Evolutionary conservation across 2,888 invertebrate genomes (phyloP).

Genomic region (Cyrtodaria siliqua): DNA sequence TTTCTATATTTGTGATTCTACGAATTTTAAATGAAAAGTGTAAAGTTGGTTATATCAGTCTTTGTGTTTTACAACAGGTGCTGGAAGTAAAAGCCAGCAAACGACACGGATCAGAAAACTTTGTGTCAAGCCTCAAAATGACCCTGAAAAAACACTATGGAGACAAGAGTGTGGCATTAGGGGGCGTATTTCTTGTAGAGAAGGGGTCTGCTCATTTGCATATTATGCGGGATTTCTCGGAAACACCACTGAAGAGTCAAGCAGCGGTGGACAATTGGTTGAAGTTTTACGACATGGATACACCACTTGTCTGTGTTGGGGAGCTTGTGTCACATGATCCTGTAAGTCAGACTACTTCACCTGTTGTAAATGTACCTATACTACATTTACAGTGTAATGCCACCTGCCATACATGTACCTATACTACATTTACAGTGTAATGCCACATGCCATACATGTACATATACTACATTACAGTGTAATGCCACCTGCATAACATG

Average conservation of each 20-base stretch:
- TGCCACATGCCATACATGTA: no score
- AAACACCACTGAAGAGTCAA: conserved; percentile 90
- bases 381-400: no score
- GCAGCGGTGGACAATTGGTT: conserved; percentile 95
- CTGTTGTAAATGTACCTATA: no score
- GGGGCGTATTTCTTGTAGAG: conserved; percentile 95
- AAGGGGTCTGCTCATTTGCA: conserved; percentile 95
- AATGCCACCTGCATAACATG: no score
- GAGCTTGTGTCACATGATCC: conserved; percentile 84
- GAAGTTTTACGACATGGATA: conserved; percentile 95
- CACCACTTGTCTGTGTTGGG: conserved; percentile 93
- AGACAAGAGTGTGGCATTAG: conserved; percentile 92
- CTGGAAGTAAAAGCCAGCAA: conserved; percentile 87
- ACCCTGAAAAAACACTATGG: conserved; percentile 89
- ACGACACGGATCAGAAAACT: conserved; percentile 85
- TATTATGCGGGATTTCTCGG: conserved; percentile 98
- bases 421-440: no score
- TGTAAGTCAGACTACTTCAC: no score
- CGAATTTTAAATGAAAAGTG: no score
- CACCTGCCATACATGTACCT: no score
- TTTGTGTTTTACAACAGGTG: conserved; percentile 87
- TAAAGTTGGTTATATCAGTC: no score
- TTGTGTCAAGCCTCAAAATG: conserved; percentile 85
- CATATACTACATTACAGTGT: no score
- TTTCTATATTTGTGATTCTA: no score